Evolutionary conservation across 2,888 invertebrate genomes (phyloP).

Genomic region (Cybosia mesomella): DNA sequence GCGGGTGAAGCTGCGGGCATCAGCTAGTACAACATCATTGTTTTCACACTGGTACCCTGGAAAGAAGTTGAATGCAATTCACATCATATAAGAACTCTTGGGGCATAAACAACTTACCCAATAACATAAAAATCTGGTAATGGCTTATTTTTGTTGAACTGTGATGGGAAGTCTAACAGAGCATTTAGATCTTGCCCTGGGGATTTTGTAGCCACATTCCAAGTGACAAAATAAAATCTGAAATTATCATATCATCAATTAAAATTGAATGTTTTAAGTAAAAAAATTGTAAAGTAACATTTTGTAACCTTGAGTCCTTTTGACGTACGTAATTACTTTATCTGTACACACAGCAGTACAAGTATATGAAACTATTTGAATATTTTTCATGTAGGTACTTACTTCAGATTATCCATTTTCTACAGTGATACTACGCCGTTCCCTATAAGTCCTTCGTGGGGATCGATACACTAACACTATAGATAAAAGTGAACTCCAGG

Average conservation of each 20-base stretch:
- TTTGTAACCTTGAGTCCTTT: slow-evolving; percentile 63
- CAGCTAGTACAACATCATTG: too few relatives aligned
- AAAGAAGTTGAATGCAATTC: not conserved
- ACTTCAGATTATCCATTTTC: slow-evolving; percentile 73
- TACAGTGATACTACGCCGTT: slow-evolving; percentile 16
- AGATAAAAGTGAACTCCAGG: slow-evolving; percentile 45
- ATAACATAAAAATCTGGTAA: slow-evolving; percentile 95
- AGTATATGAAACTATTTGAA: not conserved
- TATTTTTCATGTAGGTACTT: slow-evolving; percentile 30
- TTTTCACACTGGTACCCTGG: not conserved
- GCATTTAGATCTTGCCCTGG: slow-evolving; percentile 91
- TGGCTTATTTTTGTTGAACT: slow-evolving; percentile 87
- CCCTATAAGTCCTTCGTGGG: slow-evolving; percentile 24
- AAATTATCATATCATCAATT: slow-evolving; percentile 47
- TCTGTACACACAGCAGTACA: slow-evolving; percentile 1
- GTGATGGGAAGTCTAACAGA: slow-evolving; percentile 89
- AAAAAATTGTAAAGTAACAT: slow-evolving; percentile 34
- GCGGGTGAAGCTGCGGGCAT: too few relatives aligned
- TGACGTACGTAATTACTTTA: slow-evolving; percentile 42
- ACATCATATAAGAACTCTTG: not conserved
- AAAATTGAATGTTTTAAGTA: slow-evolving; percentile 19
- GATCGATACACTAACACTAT: slow-evolving; percentile 38
- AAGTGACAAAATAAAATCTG: slow-evolving; percentile 94
- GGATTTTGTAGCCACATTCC: slow-evolving; percentile 95
- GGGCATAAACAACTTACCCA: slow-evolving; percentile 86